Conservation (phyloP, 2,888 invertebrate species). For the Nebria brevicollis region DNA sequence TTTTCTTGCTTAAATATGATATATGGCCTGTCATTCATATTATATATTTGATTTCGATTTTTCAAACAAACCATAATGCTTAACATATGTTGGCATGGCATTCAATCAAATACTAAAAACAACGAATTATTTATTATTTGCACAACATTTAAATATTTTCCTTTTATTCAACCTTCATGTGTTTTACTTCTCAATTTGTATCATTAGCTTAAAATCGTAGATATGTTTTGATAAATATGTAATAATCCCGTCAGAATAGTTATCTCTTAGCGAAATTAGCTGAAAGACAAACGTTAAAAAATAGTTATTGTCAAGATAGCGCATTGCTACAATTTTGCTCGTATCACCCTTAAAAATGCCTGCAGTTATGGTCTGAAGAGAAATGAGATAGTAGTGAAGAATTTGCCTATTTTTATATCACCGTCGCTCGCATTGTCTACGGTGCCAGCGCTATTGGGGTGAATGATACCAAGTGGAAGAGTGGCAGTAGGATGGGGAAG, state of each 20-base stretch:
- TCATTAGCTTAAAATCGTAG: no score
- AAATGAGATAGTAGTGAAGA: background rate
- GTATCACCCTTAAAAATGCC: background rate
- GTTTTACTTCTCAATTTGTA: no score
- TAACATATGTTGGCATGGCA: no score
- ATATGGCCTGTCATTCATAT: background rate
- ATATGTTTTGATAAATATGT: no score
- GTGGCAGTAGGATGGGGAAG: constrained; percentile 7
- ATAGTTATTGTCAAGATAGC: background rate
- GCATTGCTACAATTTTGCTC: background rate
- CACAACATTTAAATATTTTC: no score
- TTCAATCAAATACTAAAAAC: no score
- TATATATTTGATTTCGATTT: background rate
- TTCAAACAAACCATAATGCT: background rate
- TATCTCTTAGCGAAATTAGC: background rate
- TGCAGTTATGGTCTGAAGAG: background rate
- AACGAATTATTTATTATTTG: no score
- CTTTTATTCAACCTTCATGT: no score
- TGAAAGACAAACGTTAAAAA: background rate
- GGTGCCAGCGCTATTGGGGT: background rate
- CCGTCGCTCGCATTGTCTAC: constrained; percentile 8
- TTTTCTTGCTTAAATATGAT: background rate
- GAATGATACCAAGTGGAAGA: constrained; percentile 8
- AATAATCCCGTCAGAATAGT: no score
- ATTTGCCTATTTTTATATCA: background rate